Evolutionary conservation across 1,140 invertebrate species (phyloP).

Genomic region (Platyscapa corneri): DNA sequence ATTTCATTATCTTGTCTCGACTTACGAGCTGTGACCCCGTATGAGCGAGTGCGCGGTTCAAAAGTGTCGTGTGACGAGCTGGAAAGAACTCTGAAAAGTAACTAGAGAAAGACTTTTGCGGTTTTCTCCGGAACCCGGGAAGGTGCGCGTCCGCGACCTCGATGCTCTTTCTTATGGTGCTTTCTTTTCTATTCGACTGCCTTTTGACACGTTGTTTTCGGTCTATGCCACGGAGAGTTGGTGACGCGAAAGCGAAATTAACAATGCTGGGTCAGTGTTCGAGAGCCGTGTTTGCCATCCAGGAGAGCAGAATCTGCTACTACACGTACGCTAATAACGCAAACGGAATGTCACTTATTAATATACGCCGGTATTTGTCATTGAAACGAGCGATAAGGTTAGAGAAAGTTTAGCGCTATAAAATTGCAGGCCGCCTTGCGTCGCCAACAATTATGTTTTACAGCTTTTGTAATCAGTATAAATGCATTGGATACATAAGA

Average conservation of each 20-base stretch:
- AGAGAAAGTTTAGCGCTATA: background rate
- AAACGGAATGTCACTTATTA: background rate
- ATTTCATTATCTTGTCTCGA: background rate
- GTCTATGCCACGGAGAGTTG: background rate
- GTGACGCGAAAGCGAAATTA: background rate
- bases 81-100: background rate
- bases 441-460: conserved; percentile 6
- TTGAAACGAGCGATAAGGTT: background rate
- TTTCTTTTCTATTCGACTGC: background rate
- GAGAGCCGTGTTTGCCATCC: too few species aligned
- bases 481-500: background rate
- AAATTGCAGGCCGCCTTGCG: background rate
- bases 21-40: background rate
- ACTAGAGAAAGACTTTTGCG: too few species aligned
- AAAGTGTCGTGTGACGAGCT: conserved; percentile 17
- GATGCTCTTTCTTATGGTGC: background rate
- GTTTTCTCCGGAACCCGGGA: too few species aligned
- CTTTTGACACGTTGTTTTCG: background rate
- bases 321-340: background rate
- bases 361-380: background rate
- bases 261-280: background rate
- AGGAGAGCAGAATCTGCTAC: background rate
- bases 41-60: background rate
- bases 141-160: background rate
- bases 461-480: background rate